Percentiles rank a stretch among this genome's conserved stretches.
Evolutionary conservation across 1,140 invertebrate genomes (phyloP).

Genomic region (Aphelenchoides avenae): DNA sequence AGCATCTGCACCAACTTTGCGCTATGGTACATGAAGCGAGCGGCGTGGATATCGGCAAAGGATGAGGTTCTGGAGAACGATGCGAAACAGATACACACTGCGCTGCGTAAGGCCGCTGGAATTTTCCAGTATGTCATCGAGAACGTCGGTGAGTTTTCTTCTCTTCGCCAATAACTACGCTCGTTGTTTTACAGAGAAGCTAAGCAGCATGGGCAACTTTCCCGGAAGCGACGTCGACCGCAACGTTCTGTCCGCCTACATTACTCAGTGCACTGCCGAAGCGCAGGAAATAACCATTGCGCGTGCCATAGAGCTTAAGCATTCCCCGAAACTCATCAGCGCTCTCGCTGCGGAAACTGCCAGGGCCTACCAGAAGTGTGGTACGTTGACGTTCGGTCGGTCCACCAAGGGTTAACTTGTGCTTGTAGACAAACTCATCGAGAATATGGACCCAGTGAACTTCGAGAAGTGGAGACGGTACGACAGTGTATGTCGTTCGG

Average conservation of each 20-base stretch:
- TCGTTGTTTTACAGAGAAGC: constrained; percentile 22
- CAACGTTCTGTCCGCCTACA: constrained; percentile 67
- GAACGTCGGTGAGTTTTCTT: constrained; percentile 26
- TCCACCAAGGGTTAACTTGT: not conserved
- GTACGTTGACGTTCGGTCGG: constrained; percentile 40
- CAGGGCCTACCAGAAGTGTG: constrained; percentile 67
- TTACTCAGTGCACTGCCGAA: constrained; percentile 70
- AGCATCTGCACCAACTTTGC: constrained; percentile 68
- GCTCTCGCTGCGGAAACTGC: constrained; percentile 69
- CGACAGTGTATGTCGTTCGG: too few species aligned
- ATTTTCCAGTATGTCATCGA: constrained; percentile 63
- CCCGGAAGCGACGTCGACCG: constrained; percentile 68
- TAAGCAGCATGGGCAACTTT: constrained; percentile 34
- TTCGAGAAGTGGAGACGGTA: constrained; percentile 69
- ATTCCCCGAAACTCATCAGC: constrained; percentile 67
- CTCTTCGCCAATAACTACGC: constrained; percentile 62
- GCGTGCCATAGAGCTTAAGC: constrained; percentile 70
- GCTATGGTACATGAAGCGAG: constrained; percentile 72
- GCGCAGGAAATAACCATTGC: constrained; percentile 73
- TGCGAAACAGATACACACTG: constrained; percentile 70
- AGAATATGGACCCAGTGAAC: constrained; percentile 64
- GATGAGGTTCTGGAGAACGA: constrained; percentile 69
- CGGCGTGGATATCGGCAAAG: constrained; percentile 68
- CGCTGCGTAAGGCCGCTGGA: constrained; percentile 68
- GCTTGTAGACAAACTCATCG: constrained; percentile 64